Base-by-base conservation (phyloP, 2,888 invertebrate species). In the Myopa testacea region DNA sequence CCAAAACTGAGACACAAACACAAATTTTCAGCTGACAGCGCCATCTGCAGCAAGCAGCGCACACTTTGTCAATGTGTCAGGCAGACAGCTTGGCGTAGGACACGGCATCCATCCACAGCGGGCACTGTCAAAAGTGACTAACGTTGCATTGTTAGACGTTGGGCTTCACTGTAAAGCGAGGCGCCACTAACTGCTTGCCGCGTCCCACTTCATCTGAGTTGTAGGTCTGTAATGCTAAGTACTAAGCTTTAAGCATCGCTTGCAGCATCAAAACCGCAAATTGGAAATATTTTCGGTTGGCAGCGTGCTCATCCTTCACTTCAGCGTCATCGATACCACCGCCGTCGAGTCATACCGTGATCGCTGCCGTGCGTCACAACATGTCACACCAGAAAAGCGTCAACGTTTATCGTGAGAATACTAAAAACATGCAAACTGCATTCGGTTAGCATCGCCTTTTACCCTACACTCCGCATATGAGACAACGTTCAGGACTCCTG, bases 11-110 rank as follows among this genome's bases (percentile, higher is more conserved):
- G 40, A 40, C 40, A 45, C 26, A 73, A 62, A 73, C 62, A 45
- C 73, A 73, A 65, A 75, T 60, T 77, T 73, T 72, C 34, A 26
- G 67, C 60, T 77, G 76, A 72, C 70, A 77, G 72, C 73, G 67
- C 72, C 40, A 58, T 74, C 75, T 74, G 78, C 74, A 52, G 62
- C 38, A 68, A 71, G 75, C 60, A 55, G 60, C 73, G 73, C 65
- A 65, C 78, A 80, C 78, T 80, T 79, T 80, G 79, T 80, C 80
- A 80, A 79, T 72, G 78, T 78, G 80, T 80, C 68, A 72, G 38
- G 19, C 40, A 55, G 55, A 58, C 67, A 75, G 58, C 58, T 58
- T 63, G 63, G 73, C 73, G 62, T 50, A 19, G 45, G 73, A 62
- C 63, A 74, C 26, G 34, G 75, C 78, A 78, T 80, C 75, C 78